Evolutionary conservation across 2,888 invertebrate genomes (phyloP).

Genomic region (Aradus depressus): DNA sequence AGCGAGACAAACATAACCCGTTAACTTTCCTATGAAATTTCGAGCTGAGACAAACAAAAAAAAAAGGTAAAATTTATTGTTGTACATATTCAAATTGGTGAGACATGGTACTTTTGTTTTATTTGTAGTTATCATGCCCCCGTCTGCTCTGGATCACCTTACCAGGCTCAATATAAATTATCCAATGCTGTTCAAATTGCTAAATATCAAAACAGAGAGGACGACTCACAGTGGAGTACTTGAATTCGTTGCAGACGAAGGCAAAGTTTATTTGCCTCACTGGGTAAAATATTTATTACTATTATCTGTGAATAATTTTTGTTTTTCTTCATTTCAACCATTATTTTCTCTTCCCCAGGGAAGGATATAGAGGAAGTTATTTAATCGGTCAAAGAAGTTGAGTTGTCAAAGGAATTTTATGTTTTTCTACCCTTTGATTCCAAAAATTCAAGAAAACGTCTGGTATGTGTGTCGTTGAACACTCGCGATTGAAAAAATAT

Average conservation of each 20-base stretch:
- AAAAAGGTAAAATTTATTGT: neutral
- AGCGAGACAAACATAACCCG: neutral
- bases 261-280: constrained; percentile 92
- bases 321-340: too few species aligned
- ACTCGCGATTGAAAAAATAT: too few species aligned
- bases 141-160: constrained; percentile 85
- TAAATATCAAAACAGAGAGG: constrained; percentile 71
- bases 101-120: neutral
- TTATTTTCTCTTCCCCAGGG: too few species aligned
- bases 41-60: neutral
- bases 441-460: too few species aligned
- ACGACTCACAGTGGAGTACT: constrained; percentile 91
- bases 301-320: too few species aligned
- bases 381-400: too few species aligned
- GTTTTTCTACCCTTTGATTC: too few species aligned
- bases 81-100: neutral
- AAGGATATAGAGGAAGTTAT: too few species aligned
- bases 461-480: too few species aligned
- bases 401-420: too few species aligned
- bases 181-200: constrained; percentile 96
- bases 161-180: constrained; percentile 91
- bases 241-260: constrained; percentile 98
- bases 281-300: constrained; percentile 47
- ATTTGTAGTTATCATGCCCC: constrained; percentile 90
- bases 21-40: too few species aligned